Conservation (phyloP, 1,140 invertebrate species). For the Drosophila guanche region DNA sequence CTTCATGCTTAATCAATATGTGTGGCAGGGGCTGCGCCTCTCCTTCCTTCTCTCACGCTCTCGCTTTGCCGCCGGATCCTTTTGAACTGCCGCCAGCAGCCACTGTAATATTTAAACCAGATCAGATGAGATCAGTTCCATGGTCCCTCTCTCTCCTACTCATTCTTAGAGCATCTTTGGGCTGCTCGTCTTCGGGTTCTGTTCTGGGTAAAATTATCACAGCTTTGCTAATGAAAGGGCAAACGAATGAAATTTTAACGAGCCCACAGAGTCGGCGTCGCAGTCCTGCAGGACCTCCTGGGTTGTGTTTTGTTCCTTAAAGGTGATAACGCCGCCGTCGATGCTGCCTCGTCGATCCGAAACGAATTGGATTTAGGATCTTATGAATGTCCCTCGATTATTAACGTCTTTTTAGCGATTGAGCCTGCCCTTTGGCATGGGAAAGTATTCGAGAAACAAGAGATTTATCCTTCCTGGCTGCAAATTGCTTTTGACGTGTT, state of each 20-base stretch:
- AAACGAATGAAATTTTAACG: slow-evolving; percentile 81
- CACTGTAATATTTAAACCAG: slow-evolving; percentile 80
- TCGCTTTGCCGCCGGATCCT: slow-evolving; percentile 38
- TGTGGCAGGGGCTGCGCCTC: slow-evolving; percentile 63
- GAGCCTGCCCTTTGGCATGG: slow-evolving; percentile 1
- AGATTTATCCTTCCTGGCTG: not conserved
- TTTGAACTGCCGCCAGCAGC: slow-evolving; percentile 69
- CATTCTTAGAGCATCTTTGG: not conserved
- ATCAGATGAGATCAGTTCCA: slow-evolving; percentile 71
- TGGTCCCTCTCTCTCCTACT: slow-evolving; percentile 21
- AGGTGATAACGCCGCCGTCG: slow-evolving; percentile 71
- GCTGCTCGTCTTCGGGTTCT: slow-evolving; percentile 14
- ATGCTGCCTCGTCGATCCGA: slow-evolving; percentile 20
- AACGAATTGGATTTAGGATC: slow-evolving; percentile 58
- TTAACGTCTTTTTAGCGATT: slow-evolving; percentile 68
- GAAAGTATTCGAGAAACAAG: not conserved
- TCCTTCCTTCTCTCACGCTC: not conserved
- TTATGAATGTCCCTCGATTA: slow-evolving; percentile 46
- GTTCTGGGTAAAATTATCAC: slow-evolving; percentile 70
- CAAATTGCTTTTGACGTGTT: slow-evolving; percentile 6
- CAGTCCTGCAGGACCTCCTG: slow-evolving; percentile 65
- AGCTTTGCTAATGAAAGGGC: slow-evolving; percentile 73
- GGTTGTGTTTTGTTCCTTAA: slow-evolving; percentile 64
- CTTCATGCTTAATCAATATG: slow-evolving; percentile 81
- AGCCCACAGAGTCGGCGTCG: slow-evolving; percentile 35